A percentile compares a stretch with the other conserved stretches of the same genome.
These are phyloP conservation scores for Calcarius lapponicus DNA, from an alignment of 2,797 vertebrate genomes.

Conservation along the genomic window DNA sequence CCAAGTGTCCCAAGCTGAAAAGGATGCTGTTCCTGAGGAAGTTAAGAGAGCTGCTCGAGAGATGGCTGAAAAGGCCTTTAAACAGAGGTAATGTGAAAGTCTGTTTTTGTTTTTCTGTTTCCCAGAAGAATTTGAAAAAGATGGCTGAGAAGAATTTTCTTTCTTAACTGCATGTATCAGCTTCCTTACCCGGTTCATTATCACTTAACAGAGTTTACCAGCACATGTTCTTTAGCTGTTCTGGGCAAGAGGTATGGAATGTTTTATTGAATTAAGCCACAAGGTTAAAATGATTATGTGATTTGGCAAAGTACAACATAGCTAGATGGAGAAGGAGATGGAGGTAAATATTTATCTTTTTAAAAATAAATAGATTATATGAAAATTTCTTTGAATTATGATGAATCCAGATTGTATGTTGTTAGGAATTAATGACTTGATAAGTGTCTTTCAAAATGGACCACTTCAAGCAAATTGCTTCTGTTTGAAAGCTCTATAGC, in stretches of 20 bases:
- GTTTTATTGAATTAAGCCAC: not conserved
- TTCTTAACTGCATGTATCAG: not conserved
- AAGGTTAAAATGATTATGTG: not conserved
- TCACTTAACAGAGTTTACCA: not conserved
- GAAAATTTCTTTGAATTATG: not conserved
- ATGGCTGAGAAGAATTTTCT: not conserved
- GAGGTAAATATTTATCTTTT: not conserved
- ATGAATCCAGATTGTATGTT: not conserved
- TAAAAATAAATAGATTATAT: not conserved
- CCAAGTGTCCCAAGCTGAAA: conserved; percentile 93
- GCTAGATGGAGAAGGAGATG: not conserved
- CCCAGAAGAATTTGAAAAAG: not conserved
- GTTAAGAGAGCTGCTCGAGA: conserved; percentile 91
- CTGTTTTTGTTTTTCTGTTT: not conserved
- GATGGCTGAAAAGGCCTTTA: conserved; percentile 93
- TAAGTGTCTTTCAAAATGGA: not conserved
- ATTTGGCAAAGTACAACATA: not conserved
- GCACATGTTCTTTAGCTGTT: not conserved
- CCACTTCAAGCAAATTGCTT: not conserved
- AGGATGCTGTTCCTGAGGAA: conserved; percentile 93
- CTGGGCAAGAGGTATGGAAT: not conserved
- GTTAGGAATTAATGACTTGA: not conserved
- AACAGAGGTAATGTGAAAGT: conserved; percentile 77
- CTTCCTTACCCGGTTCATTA: not conserved
- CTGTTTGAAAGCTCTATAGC: not conserved